Conservation (phyloP, 2,113 vertebrate genomes). For the Tinamus guttatus region DNA sequence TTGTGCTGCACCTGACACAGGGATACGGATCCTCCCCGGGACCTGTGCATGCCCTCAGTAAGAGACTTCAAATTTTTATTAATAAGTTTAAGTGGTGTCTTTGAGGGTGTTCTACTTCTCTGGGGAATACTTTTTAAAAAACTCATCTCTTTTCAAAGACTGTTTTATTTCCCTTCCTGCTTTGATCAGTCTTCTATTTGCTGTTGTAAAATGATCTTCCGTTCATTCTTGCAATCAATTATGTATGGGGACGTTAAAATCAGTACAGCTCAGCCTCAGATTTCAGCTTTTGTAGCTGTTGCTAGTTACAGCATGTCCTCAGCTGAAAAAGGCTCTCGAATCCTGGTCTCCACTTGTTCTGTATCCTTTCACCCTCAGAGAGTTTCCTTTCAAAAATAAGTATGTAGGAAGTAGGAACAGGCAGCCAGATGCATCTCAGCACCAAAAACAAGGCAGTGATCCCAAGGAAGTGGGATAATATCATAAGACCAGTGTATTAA, state of each 20-base stretch:
- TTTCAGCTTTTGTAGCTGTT: background rate
- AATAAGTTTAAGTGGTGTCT: background rate
- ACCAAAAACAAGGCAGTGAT: background rate
- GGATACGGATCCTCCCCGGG: background rate
- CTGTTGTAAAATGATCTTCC: background rate
- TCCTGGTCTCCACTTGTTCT: fast-evolving
- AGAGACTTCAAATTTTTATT: background rate
- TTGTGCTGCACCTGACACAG: background rate
- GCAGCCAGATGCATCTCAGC: background rate
- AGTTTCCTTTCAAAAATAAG: background rate
- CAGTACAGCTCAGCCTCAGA: background rate
- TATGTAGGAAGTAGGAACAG: background rate
- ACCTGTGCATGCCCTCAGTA: background rate
- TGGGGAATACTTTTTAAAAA: background rate
- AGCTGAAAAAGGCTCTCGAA: background rate
- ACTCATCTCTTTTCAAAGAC: background rate
- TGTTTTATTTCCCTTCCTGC: background rate
- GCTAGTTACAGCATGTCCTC: background rate
- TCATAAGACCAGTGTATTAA: background rate
- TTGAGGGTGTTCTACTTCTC: background rate
- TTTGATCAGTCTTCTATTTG: conserved; percentile 4
- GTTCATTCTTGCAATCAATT: background rate
- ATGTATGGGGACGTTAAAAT: background rate
- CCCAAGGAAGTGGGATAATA: background rate
- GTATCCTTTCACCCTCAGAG: background rate